Evolutionary conservation across 2,888 invertebrate genomes (phyloP).

Genomic region (Aplocera efformata): DNA sequence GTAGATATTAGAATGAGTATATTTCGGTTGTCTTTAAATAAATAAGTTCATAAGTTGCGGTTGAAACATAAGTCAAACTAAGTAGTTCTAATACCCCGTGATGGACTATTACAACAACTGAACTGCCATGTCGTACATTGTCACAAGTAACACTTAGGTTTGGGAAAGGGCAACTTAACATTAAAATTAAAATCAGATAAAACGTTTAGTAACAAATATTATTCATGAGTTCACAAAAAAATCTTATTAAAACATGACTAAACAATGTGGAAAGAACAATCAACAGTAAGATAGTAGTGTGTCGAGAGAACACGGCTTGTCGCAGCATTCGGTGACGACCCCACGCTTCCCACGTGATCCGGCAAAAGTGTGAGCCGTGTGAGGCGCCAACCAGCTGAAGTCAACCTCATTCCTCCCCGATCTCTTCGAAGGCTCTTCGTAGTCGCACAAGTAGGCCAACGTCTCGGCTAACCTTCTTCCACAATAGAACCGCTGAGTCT

Average conservation of each 20-base stretch:
- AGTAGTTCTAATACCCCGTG: too few species aligned
- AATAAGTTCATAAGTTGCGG: too few species aligned
- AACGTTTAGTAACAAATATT: too few species aligned
- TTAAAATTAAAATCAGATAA: background rate
- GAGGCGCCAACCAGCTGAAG: constrained; percentile 14
- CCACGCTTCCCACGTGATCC: constrained; percentile 19
- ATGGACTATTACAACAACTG: too few species aligned
- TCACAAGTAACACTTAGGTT: too few species aligned
- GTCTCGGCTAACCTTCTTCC: constrained; percentile 16
- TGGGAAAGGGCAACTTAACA: too few species aligned
- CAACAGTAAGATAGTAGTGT: constrained; percentile 18
- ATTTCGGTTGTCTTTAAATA: too few species aligned
- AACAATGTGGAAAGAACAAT: background rate
- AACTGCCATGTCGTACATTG: too few species aligned
- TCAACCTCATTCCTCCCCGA: constrained; percentile 12
- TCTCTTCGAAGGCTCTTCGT: constrained; percentile 8
- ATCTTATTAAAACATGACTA: constrained; percentile 6
- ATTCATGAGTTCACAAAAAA: too few species aligned
- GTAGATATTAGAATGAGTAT: too few species aligned
- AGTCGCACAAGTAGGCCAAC: constrained; percentile 14
- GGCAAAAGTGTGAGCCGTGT: constrained; percentile 13
- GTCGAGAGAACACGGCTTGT: constrained; percentile 7
- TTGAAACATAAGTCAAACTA: too few species aligned
- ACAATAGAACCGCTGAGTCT: constrained; percentile 14
- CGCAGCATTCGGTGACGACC: constrained; percentile 21